A percentile compares a stretch with the other conserved stretches of the same genome.
Conservation (phyloP, 2,888 invertebrate species). For the Heterodera filipjevi region DNA sequence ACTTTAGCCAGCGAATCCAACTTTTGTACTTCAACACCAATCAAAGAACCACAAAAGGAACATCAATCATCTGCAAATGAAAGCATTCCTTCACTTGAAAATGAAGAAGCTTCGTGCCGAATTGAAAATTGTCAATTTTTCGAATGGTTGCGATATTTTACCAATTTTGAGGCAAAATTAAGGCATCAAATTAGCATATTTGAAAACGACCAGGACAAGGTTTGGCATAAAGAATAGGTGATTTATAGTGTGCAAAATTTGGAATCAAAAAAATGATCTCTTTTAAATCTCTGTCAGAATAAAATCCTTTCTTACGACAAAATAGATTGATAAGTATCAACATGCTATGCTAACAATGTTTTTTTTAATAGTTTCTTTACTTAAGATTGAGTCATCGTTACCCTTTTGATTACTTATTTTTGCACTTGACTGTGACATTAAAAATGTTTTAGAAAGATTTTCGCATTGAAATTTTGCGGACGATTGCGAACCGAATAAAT, state of each 20-base stretch:
- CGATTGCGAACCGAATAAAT: slow-evolving; percentile 22
- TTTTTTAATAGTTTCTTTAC: too few relatives aligned
- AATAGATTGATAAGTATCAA: too few relatives aligned
- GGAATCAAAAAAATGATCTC: too few relatives aligned
- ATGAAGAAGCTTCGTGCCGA: neutral
- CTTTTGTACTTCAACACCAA: slow-evolving; percentile 2
- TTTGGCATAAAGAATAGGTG: neutral
- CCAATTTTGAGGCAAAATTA: neutral
- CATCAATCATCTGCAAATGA: neutral
- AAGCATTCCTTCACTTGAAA: neutral
- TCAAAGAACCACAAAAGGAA: neutral
- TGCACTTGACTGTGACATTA: neutral
- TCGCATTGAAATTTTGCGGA: slow-evolving; percentile 19
- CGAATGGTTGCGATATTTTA: neutral
- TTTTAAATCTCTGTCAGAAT: too few relatives aligned
- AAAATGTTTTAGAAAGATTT: slow-evolving; percentile 20
- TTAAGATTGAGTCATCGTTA: too few relatives aligned
- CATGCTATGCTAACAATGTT: too few relatives aligned
- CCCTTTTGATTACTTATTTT: too few relatives aligned
- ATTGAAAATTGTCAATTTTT: neutral
- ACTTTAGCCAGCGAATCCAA: neutral
- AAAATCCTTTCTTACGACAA: too few relatives aligned
- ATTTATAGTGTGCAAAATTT: too few relatives aligned
- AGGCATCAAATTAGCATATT: neutral
- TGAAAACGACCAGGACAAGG: neutral